Evolutionary conservation across 2,888 invertebrate species (phyloP), one percentile per base, ranked within the genome.

Genomic region (Platerodrilus igneus): DNA sequence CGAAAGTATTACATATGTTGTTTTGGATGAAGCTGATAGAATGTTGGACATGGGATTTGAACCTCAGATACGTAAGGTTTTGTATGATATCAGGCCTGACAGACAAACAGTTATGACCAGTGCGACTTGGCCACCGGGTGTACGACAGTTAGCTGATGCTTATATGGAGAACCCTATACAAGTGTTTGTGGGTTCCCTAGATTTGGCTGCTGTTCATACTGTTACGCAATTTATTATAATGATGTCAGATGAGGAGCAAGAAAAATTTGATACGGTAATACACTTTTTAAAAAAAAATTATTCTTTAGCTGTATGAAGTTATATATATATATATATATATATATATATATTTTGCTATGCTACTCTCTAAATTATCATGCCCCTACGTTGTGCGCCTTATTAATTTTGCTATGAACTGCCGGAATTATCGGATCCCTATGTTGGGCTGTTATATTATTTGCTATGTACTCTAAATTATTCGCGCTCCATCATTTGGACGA

Each of bases 41-140:
- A 89, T 89, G 89, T 68, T 89, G 50, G 88, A 88, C 55, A 83
- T 88, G 83, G 88, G 88, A 10, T 89, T 89, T 60, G 88, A 87
- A 57, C 87, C 87, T 2, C 88, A 82, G 76, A 97, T 96, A 48
- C 78, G 87, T 21, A 86, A 86, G 61, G 80, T 86, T 8, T 68
- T 92, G 49, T 72, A 86, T 41, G 82, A 85, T 58, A 79, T 92
- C 13, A 76, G 91, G 35, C 90, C 92, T 4, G 91, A 91, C 60
- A 71, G 93, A 35, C 94, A 96, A 64, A 92, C 92, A n/a, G 81
- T 95, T 0, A 93, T 96, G 93, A 96, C 95, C 0, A 84, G 83
- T 61, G 96, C 96, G 8, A 96, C 96, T 0, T 96, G 95, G 96
- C 95, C 95, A 0, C 70, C 76, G 34, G 88, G 84, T 23, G 94